phyloP scores from a whole-genome alignment of 2,888 invertebrate genomes.

The Meganola albula region DNA sequence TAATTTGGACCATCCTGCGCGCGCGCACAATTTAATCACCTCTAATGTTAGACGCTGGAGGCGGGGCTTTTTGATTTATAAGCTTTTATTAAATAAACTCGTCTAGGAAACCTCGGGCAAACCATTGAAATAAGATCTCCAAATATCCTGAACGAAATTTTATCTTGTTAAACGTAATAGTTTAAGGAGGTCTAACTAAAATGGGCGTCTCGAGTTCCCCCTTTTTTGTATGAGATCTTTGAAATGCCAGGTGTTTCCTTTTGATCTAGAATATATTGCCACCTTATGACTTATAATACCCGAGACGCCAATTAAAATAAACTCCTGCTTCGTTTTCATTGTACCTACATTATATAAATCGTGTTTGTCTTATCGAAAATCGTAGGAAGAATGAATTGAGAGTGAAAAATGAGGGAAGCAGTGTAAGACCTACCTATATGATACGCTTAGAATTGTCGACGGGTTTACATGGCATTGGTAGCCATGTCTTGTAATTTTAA shows the following conservation, averaged over 20 bases:
- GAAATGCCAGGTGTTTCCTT: constrained; percentile 21
- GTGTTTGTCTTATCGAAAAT: too few relatives aligned
- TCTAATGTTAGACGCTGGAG: constrained; percentile 50
- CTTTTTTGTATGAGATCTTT: constrained; percentile 9
- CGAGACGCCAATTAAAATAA: too few relatives aligned
- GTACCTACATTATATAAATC: too few relatives aligned
- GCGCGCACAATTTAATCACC: constrained; percentile 56
- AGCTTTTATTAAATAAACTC: too few relatives aligned
- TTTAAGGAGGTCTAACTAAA: constrained; percentile 13
- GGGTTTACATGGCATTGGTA: too few relatives aligned
- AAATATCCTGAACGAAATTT: constrained; percentile 13
- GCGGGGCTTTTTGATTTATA: constrained; percentile 56
- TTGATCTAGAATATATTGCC: constrained; percentile 23
- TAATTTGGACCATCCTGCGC: constrained; percentile 69
- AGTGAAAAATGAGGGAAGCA: too few relatives aligned
- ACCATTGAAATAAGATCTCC: constrained; percentile 28
- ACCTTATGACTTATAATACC: neutral
- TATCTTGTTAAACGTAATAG: too few relatives aligned
- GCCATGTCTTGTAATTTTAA: too few relatives aligned
- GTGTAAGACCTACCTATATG: too few relatives aligned
- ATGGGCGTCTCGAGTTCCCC: constrained; percentile 14
- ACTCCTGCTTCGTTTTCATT: too few relatives aligned
- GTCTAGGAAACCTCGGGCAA: constrained; percentile 29
- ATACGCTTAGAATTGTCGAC: too few relatives aligned
- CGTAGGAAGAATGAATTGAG: too few relatives aligned